phyloP scores from a whole-genome alignment of 2,888 invertebrate genomes.

The Andrena bucephala region DNA sequence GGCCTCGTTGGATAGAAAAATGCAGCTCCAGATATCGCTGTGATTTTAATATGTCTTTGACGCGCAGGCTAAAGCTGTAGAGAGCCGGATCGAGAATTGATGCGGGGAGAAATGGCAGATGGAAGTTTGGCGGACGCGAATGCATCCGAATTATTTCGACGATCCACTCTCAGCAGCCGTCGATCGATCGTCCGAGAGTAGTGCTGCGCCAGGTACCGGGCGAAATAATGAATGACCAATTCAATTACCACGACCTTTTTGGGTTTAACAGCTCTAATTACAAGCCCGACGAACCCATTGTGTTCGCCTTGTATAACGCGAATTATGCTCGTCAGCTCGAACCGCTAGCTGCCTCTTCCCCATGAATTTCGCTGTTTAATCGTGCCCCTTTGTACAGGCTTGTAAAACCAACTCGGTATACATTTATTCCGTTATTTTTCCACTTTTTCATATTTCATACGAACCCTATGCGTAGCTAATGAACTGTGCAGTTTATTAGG shows the following conservation, averaged over 20 bases:
- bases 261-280: constrained; percentile 51
- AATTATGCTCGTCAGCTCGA: constrained; percentile 31
- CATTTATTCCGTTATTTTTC: constrained; percentile 20
- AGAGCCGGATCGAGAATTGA: neutral
- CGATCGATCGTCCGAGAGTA: constrained; percentile 10
- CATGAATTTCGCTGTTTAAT: constrained; percentile 20
- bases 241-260: constrained; percentile 43
- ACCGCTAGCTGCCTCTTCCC: constrained; percentile 14
- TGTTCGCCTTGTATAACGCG: constrained; percentile 23
- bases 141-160: neutral
- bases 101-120: too few species aligned
- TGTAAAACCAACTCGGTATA: neutral
- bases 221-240: constrained; percentile 45
- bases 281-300: constrained; percentile 47
- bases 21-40: too few species aligned
- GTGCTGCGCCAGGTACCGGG: constrained; percentile 1
- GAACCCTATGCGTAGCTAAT: neutral
- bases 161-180: neutral
- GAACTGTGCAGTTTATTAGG: neutral
- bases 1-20: too few species aligned
- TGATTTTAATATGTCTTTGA: too few species aligned
- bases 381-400: neutral
- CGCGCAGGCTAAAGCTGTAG: neutral
- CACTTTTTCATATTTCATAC: neutral
- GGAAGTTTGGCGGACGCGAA: too few species aligned